Conservation (phyloP, 2,797 vertebrate genomes). For the Lepilemur septentrionalis region DNA sequence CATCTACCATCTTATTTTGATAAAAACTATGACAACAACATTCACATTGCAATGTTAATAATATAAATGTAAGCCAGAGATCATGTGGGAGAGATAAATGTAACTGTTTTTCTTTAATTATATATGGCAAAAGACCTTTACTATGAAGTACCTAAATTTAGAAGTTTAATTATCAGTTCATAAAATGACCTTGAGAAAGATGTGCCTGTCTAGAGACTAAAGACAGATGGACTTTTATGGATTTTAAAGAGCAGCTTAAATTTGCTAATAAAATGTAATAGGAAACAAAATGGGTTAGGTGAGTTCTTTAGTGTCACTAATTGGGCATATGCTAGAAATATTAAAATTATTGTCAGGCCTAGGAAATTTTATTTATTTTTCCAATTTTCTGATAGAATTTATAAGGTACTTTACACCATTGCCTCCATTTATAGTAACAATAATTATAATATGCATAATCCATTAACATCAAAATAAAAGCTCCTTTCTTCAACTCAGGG, state of each 20-base stretch:
- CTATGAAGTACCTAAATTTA: slow-evolving; percentile 29
- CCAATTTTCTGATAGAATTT: background rate
- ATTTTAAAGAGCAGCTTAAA: slow-evolving; percentile 53
- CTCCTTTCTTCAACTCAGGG: background rate
- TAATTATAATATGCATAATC: slow-evolving; percentile 29
- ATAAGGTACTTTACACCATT: background rate
- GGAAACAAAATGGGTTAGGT: slow-evolving; percentile 54
- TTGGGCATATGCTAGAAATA: slow-evolving; percentile 42
- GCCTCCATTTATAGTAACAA: background rate
- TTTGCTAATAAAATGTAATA: slow-evolving; percentile 64
- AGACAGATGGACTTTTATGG: slow-evolving; percentile 64
- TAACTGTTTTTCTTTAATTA: slow-evolving; percentile 43
- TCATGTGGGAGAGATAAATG: background rate
- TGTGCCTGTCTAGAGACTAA: slow-evolving; percentile 4
- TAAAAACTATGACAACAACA: background rate
- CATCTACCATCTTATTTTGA: background rate
- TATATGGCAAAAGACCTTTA: background rate
- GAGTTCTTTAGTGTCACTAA: slow-evolving; percentile 54
- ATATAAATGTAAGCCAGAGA: background rate
- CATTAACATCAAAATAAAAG: slow-evolving; percentile 39
- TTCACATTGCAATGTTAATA: background rate
- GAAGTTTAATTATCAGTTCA: slow-evolving; percentile 61
- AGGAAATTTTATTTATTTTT: background rate
- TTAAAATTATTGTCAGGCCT: slow-evolving; percentile 14
- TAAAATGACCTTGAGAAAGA: slow-evolving; percentile 60